These are phyloP conservation scores for Merluccius polli DNA, from an alignment of 2,797 vertebrate species.

Conservation along the genomic window DNA sequence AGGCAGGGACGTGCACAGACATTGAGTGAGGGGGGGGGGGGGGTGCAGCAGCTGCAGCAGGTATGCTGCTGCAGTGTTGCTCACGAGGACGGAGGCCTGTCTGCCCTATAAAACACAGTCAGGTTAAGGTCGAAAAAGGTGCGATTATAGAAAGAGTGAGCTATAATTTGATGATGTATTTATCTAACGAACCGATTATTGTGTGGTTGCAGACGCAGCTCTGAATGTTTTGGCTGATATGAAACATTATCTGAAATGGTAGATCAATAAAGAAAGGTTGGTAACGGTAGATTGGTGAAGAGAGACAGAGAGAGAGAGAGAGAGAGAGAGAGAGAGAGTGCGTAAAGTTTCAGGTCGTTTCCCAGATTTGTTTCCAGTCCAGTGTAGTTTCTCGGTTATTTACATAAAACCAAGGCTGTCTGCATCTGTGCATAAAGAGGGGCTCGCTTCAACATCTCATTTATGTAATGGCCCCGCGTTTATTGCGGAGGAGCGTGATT, in stretches of 20 bases:
- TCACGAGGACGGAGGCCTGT: too few species aligned
- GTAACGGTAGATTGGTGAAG: not conserved
- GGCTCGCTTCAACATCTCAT: constrained; percentile 69
- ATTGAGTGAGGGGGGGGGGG: not conserved
- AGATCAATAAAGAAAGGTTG: not conserved
- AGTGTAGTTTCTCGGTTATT: constrained; percentile 23
- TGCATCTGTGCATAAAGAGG: constrained; percentile 36
- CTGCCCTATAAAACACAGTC: too few species aligned
- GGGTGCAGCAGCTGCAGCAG: too few species aligned
- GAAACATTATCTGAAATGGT: too few species aligned
- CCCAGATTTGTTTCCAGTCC: constrained; percentile 30
- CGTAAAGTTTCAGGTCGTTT: constrained; percentile 9
- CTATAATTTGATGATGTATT: too few species aligned
- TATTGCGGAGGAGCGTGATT: constrained; percentile 59
- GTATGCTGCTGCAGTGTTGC: too few species aligned
- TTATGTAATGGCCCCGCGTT: constrained; percentile 72
- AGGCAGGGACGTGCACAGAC: not conserved
- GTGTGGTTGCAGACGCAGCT: too few species aligned
- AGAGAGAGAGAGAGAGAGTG: too few species aligned
- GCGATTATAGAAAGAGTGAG: too few species aligned
- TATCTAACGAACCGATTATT: too few species aligned
- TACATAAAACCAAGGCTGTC: constrained; percentile 29
- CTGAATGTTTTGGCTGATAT: too few species aligned
- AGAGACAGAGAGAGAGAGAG: not conserved
- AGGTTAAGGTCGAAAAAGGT: too few species aligned